Conservation (phyloP, 2,797 vertebrate species). For the Odontamblyopus rebecca region DNA sequence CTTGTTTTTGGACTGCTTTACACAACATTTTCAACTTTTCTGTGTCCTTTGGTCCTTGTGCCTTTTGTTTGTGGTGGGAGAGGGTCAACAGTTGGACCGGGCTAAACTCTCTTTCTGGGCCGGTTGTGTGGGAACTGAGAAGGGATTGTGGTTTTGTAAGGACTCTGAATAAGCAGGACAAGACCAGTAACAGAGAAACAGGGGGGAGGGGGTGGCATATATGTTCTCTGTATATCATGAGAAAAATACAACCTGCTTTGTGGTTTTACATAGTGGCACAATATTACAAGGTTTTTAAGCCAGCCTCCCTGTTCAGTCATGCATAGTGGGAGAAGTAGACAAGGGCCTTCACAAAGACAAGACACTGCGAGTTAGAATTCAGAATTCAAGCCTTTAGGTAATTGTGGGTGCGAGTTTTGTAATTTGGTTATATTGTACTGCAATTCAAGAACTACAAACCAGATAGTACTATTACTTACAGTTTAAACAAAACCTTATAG, state of each 20-base stretch:
- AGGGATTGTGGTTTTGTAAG: constrained; percentile 56
- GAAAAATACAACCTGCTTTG: not conserved
- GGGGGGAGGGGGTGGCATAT: constrained; percentile 26
- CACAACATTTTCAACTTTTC: constrained; percentile 18
- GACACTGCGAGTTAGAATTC: not conserved
- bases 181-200: constrained; percentile 32
- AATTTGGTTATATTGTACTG: not conserved
- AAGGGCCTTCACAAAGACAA: not conserved
- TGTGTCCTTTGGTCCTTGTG: constrained; percentile 16
- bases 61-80: constrained; percentile 57
- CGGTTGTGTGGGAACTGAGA: constrained; percentile 62
- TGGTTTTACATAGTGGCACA: not conserved
- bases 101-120: constrained; percentile 35
- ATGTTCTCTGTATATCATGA: not conserved
- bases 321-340: no score
- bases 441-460: no score
- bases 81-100: constrained; percentile 53
- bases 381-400: not conserved
- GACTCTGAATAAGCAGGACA: constrained; percentile 52
- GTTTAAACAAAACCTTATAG: no score
- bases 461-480: no score
- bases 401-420: not conserved
- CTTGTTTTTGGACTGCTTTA: constrained; percentile 19
- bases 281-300: not conserved
- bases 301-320: not conserved